Evolutionary conservation across 2,797 vertebrate genomes (phyloP), one percentile per base, ranked within the genome.

Genomic region (Mastacembelus armatus): DNA sequence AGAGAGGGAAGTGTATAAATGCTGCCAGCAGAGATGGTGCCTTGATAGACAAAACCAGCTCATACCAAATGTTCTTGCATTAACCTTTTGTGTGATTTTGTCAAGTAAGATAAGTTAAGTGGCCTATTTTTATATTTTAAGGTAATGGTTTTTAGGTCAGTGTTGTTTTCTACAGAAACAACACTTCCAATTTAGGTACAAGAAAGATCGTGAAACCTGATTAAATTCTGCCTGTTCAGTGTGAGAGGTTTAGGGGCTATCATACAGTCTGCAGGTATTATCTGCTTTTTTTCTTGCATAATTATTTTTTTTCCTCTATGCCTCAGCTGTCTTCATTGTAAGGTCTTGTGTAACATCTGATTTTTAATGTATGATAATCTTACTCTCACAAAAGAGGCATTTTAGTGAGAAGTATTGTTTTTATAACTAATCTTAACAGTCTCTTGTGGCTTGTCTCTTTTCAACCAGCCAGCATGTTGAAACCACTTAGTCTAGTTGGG

Each of bases 1-100:
- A 58, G 19, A 54, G 14, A 43, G 36, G n/a, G 54, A 74, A 58
- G 64, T 45, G 10, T 43, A 45, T 32, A 27, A 50, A 63, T 59
- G 43, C 44, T 69, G 47, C 12, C 26, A 12, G 22, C 10, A 19
- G 43, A 85, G 56, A 81, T 69, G 65, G 52, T 67, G 66, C 55
- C 42, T 49, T 56, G 80, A 83, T 75, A 74, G 55, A 65, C 43
- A 75, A 58, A 44, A 35, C 12, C 47, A 10, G 15, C 18, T 38
- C 35, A 22, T 16, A 4, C 10, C 2, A 10, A 52, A 26, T 26
- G 0, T n/a, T 48, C 3, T 24, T 52, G 54, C 43, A 18, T 26
- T 51, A 24, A 56, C 45, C 44, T 72, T 2, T 1, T 35, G 15
- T 44, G 5, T 10, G 43, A n/a, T 51, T 42, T 38, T 26, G 5